phyloP scores from a whole-genome alignment of 2,888 invertebrate genomes.

The Pristionchus maxplancki region DNA sequence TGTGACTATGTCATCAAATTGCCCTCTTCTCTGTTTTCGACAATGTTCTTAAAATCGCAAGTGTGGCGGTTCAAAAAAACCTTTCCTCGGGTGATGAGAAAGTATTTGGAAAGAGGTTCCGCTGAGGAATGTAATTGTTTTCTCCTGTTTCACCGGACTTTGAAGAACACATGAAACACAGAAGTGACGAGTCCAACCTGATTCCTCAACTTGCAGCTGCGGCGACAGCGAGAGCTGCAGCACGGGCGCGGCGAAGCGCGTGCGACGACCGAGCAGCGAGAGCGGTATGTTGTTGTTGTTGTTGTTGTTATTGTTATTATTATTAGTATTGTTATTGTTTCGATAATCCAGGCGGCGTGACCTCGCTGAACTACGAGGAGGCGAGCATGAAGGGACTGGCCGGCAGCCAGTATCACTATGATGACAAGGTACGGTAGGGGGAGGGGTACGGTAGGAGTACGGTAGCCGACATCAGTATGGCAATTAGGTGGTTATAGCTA shows the following conservation, averaged over 20 bases:
- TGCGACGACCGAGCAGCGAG: conserved; percentile 54
- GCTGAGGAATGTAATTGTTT: background rate
- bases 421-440: conserved; percentile 78
- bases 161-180: background rate
- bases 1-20: too few species aligned
- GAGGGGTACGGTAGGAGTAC: conserved; percentile 31
- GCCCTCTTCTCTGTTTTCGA: too few species aligned
- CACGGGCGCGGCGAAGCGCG: background rate
- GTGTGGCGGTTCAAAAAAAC: background rate
- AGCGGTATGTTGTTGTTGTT: conserved; percentile 39
- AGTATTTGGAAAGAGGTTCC: too few species aligned
- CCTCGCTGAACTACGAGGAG: conserved; percentile 76
- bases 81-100: background rate
- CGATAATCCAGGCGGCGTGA: conserved; percentile 52
- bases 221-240: conserved; percentile 27
- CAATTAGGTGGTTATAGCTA: conserved; percentile 6
- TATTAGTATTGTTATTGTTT: background rate
- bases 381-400: conserved; percentile 87
- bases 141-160: too few species aligned
- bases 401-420: conserved; percentile 82
- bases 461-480: too few species aligned
- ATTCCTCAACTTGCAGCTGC: too few species aligned
- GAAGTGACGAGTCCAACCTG: too few species aligned
- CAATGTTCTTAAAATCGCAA: too few species aligned
- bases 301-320: background rate